A percentile compares a stretch with the other conserved stretches of the same genome.
These are phyloP conservation scores for Psittacula cyanocephala DNA, from an alignment of 2,113 vertebrate genomes.

Conservation along the genomic window DNA sequence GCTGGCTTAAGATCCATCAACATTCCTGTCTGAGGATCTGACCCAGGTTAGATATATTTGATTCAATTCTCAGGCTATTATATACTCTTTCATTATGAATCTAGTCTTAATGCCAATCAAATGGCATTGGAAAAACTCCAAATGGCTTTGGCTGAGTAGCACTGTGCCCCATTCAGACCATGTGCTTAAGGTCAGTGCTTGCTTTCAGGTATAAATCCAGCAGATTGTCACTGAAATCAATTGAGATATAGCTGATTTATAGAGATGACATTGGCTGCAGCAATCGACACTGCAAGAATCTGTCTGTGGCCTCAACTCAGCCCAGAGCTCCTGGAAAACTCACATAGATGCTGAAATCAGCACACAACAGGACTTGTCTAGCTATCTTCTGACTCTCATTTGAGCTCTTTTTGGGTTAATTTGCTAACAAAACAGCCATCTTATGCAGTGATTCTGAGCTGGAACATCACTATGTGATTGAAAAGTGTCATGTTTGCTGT, in stretches of 20 bases:
- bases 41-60: not conserved
- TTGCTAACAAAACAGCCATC: not conserved
- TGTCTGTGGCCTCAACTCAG: not conserved
- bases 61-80: not conserved
- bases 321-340: not conserved
- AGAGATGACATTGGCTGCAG: not conserved
- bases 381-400: not conserved
- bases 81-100: not conserved
- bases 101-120: not conserved
- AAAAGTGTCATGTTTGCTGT: not conserved
- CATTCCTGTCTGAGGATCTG: not conserved
- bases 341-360: not conserved
- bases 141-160: not conserved
- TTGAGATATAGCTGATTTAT: not conserved
- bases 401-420: not conserved
- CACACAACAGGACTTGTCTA: not conserved
- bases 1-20: not conserved
- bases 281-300: not conserved
- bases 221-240: not conserved
- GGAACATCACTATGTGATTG: not conserved
- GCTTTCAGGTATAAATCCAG: slow-evolving; percentile 38
- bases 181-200: slow-evolving; percentile 7
- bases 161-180: not conserved
- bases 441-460: not conserved
- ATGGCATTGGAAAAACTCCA: slow-evolving; percentile 10